Percentiles rank a stretch among this genome's conserved stretches.
Conservation (phyloP, 2,113 vertebrate genomes). For the Laticauda laticaudata region DNA sequence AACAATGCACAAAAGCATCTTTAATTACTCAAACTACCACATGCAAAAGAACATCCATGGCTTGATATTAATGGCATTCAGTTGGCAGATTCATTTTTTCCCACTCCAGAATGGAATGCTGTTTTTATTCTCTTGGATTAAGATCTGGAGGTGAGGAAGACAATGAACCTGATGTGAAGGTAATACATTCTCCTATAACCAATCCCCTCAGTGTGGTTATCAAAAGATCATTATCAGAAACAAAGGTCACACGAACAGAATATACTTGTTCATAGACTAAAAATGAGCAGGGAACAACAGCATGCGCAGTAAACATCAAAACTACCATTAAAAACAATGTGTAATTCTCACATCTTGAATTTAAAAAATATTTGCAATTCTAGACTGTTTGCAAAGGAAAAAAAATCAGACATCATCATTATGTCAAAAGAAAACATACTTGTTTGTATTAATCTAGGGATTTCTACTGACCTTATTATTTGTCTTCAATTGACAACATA, state of each 20-base stretch:
- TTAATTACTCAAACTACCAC: slow-evolving; percentile 64
- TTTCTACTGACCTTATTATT: slow-evolving; percentile 56
- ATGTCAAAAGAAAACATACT: slow-evolving; percentile 59
- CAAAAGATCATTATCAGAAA: slow-evolving; percentile 56
- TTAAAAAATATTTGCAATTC: slow-evolving; percentile 40
- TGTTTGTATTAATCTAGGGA: slow-evolving; percentile 62
- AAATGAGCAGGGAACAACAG: slow-evolving; percentile 56
- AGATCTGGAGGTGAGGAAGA: slow-evolving; percentile 62
- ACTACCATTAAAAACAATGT: slow-evolving; percentile 63
- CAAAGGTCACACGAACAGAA: slow-evolving; percentile 60
- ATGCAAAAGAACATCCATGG: slow-evolving; percentile 73
- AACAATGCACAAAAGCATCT: slow-evolving; percentile 71
- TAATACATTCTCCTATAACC: slow-evolving; percentile 48
- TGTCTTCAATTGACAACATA: slow-evolving; percentile 53
- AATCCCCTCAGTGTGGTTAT: slow-evolving; percentile 31
- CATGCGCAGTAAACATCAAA: slow-evolving; percentile 59
- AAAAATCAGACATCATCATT: slow-evolving; percentile 53
- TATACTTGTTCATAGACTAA: slow-evolving; percentile 57
- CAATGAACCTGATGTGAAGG: slow-evolving; percentile 63
- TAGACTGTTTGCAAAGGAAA: slow-evolving; percentile 56
- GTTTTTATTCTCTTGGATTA: slow-evolving; percentile 39
- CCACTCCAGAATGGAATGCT: slow-evolving; percentile 47
- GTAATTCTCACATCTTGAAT: slow-evolving; percentile 61
- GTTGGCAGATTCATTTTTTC: slow-evolving; percentile 61
- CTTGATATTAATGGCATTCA: slow-evolving; percentile 56